Conservation (phyloP, 2,888 invertebrate genomes). For the Aspidiotus destructor region DNA sequence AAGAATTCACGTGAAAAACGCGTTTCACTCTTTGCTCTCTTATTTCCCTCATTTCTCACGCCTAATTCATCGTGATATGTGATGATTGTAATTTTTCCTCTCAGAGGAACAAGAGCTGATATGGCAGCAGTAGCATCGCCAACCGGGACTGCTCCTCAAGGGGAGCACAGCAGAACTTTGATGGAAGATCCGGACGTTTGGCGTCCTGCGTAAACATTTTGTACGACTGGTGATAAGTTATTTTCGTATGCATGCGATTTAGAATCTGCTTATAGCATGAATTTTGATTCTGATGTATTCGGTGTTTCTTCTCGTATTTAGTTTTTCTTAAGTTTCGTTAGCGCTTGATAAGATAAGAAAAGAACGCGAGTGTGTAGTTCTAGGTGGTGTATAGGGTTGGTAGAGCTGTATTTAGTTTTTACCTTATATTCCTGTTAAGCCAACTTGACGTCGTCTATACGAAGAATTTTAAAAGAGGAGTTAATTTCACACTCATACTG, state of each 20-base stretch:
- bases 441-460: too few species aligned
- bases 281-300: neutral
- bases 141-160: constrained; percentile 53
- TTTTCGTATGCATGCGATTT: constrained; percentile 16
- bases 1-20: too few species aligned
- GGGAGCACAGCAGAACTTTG: constrained; percentile 64
- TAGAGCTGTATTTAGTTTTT: too few species aligned
- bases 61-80: neutral
- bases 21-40: too few species aligned
- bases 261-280: constrained; percentile 21
- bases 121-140: constrained; percentile 72
- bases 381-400: too few species aligned
- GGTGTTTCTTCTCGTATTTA: constrained; percentile 28
- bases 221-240: constrained; percentile 21
- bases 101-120: constrained; percentile 72
- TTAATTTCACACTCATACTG: too few species aligned
- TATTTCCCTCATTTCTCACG: too few species aligned
- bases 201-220: constrained; percentile 63
- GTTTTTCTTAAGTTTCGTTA: too few species aligned
- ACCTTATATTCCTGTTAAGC: too few species aligned
- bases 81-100: constrained; percentile 9
- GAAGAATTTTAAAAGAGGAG: too few species aligned
- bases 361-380: too few species aligned
- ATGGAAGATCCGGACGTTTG: constrained; percentile 90
- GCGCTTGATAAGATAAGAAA: too few species aligned